These are phyloP conservation scores for Astatotilapia flaviijosephi DNA, from an alignment of 2,113 vertebrate species.

Conservation along the genomic window DNA sequence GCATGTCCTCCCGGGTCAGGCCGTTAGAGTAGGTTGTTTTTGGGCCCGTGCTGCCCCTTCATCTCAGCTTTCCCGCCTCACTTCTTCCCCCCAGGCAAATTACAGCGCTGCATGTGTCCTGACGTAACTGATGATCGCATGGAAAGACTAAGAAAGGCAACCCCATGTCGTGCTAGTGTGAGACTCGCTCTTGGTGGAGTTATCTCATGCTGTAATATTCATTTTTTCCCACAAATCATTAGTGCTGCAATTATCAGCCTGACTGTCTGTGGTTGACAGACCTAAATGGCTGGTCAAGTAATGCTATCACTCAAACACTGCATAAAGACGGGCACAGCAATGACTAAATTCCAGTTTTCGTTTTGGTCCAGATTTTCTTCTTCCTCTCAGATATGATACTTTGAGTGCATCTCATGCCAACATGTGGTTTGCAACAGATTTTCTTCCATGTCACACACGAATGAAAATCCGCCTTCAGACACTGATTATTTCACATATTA, in stretches of 20 bases:
- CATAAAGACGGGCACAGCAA: neutral
- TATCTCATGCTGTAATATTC: slow-evolving; percentile 20
- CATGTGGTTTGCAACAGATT: slow-evolving; percentile 49
- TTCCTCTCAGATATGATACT: slow-evolving; percentile 19
- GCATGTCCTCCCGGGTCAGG: neutral
- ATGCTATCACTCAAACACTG: neutral
- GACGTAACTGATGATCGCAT: slow-evolving; percentile 30
- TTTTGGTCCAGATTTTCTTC: slow-evolving; percentile 20
- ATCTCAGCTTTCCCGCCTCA: neutral
- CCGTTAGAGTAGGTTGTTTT: neutral
- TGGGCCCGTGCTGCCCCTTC: neutral
- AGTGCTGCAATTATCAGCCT: neutral
- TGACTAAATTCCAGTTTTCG: neutral
- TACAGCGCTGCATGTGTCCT: slow-evolving; percentile 13
- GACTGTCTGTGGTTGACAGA: neutral
- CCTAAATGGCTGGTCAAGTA: slow-evolving; percentile 5
- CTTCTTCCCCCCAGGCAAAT: neutral
- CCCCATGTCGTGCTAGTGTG: neutral
- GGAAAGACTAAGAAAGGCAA: slow-evolving; percentile 37
- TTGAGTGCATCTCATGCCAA: slow-evolving; percentile 40
- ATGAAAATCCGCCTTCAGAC: slow-evolving; percentile 29
- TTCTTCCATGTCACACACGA: slow-evolving; percentile 39
- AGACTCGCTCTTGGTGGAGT: neutral
- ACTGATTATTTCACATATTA: slow-evolving; percentile 56
- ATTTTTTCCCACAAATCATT: slow-evolving; percentile 21